Percentiles rank a stretch among this genome's conserved stretches.
phyloP scores from a whole-genome alignment of 2,797 vertebrate genomes.

The Pseudochirops cupreus region DNA sequence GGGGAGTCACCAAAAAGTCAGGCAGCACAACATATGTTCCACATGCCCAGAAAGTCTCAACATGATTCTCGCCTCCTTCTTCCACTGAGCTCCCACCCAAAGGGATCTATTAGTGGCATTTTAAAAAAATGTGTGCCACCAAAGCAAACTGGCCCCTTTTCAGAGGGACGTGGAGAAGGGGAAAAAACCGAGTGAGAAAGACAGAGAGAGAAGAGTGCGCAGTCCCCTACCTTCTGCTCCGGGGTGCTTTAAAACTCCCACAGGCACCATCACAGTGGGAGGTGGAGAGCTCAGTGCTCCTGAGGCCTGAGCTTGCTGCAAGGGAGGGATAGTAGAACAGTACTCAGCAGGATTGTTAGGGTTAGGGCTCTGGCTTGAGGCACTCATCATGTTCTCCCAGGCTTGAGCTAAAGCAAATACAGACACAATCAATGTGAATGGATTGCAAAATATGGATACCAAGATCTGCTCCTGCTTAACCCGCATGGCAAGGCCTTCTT shows the following conservation, averaged over 20 bases:
- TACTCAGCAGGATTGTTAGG: slow-evolving; percentile 99
- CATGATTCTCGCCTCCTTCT: slow-evolving; percentile 72
- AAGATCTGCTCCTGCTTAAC: slow-evolving; percentile 76
- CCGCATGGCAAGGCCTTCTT: slow-evolving; percentile 60
- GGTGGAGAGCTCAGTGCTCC: slow-evolving; percentile 96
- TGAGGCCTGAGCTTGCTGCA: slow-evolving; percentile 98
- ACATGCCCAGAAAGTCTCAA: slow-evolving; percentile 63
- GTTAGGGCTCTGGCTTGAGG: slow-evolving; percentile 96
- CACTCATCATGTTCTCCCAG: slow-evolving; percentile 91
- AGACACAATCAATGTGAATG: slow-evolving; percentile 84
- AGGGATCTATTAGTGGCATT: slow-evolving; percentile 63
- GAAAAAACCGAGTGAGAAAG: slow-evolving; percentile 62
- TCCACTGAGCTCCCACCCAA: slow-evolving; percentile 66
- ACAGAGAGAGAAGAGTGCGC: slow-evolving; percentile 76
- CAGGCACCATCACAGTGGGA: slow-evolving; percentile 99
- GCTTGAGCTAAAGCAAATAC: slow-evolving; percentile 92
- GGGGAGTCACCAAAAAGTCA: slow-evolving; percentile 55
- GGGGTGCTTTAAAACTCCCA: slow-evolving; percentile 96
- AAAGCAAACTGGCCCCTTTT: slow-evolving; percentile 68
- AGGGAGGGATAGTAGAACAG: slow-evolving; percentile 99
- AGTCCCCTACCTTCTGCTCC: slow-evolving; percentile 92
- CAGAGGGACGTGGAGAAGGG: slow-evolving; percentile 45
- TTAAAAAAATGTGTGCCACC: slow-evolving; percentile 73
- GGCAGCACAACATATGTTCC: slow-evolving; percentile 52
- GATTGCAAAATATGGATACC: slow-evolving; percentile 72